Conservation (phyloP, 2,888 invertebrate genomes). For the Panopea generosa region DNA sequence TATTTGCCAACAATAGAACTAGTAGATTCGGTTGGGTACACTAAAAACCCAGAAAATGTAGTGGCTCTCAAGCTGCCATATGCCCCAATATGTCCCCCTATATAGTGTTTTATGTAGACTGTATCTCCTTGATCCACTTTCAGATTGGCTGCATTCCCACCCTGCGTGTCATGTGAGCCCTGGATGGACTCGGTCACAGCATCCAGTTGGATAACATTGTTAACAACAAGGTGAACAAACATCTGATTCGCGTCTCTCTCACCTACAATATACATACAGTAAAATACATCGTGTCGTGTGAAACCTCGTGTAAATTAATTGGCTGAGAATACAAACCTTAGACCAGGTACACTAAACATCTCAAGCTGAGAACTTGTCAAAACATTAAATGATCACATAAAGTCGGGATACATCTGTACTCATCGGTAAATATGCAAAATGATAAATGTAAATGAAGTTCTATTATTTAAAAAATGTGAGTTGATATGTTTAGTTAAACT, state of each 20-base stretch:
- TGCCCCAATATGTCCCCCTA: conserved; percentile 17
- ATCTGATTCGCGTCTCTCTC: conserved; percentile 13
- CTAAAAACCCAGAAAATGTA: conserved; percentile 15
- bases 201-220: conserved; percentile 5
- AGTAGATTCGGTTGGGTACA: conserved; percentile 5
- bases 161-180: conserved; percentile 9
- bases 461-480: too few species aligned
- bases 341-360: too few species aligned
- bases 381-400: too few species aligned
- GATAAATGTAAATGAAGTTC: too few species aligned
- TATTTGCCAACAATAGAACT: neutral
- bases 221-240: conserved; percentile 14
- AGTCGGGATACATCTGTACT: too few species aligned
- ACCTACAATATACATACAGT: conserved; percentile 1
- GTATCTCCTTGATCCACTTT: conserved; percentile 4
- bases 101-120: conserved; percentile 7
- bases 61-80: conserved; percentile 4
- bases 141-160: conserved; percentile 15
- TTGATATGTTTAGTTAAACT: too few species aligned
- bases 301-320: neutral
- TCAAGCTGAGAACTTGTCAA: too few species aligned
- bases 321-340: too few species aligned
- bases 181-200: conserved; percentile 11
- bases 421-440: too few species aligned
- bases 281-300: neutral